phyloP scores from a whole-genome alignment of 2,113 vertebrate species.

The Ictidomys tridecemlineatus region DNA sequence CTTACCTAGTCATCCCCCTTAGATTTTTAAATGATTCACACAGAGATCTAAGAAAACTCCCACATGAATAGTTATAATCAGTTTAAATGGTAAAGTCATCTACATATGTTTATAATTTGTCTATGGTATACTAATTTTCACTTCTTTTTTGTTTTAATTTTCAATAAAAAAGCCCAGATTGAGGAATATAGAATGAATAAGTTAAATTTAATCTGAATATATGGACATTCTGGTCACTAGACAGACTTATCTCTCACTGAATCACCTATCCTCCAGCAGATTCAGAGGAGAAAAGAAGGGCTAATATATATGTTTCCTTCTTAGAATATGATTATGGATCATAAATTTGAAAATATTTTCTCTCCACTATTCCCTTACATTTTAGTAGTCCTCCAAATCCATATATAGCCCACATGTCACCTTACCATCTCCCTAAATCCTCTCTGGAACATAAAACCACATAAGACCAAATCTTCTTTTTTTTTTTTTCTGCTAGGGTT shows the following conservation, averaged over 20 bases:
- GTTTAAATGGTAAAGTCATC: slow-evolving; percentile 11
- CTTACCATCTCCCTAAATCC: not conserved
- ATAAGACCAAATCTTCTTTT: too few species aligned
- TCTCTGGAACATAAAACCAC: not conserved
- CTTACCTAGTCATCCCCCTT: not conserved
- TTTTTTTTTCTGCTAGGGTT: too few species aligned
- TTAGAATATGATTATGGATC: slow-evolving; percentile 2
- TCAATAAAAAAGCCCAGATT: not conserved
- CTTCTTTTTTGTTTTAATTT: slow-evolving; percentile 31
- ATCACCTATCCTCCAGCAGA: not conserved
- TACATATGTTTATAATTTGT: not conserved
- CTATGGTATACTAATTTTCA: not conserved
- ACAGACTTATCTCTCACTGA: not conserved
- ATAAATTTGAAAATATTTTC: not conserved
- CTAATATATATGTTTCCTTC: not conserved
- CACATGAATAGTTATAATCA: not conserved
- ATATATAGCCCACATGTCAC: not conserved
- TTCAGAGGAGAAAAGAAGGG: not conserved
- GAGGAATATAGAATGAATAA: not conserved
- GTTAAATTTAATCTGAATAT: not conserved
- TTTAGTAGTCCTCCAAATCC: not conserved
- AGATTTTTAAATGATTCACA: not conserved
- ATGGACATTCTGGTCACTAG: not conserved
- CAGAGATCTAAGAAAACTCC: not conserved
- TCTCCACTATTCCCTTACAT: not conserved